Conservation (phyloP, 2,888 invertebrate species). For the Cryptosula pallasiana region DNA sequence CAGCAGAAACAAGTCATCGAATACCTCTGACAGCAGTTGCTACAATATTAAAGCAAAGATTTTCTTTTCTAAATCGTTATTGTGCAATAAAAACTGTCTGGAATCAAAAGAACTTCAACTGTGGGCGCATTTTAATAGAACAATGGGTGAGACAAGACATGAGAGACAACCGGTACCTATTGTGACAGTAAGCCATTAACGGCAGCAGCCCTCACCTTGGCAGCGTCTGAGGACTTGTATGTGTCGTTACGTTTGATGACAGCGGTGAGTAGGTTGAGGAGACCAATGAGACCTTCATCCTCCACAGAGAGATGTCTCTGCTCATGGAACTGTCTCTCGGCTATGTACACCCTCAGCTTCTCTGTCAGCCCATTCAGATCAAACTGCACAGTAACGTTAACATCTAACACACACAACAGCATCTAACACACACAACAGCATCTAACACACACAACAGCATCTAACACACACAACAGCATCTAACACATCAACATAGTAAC, state of each 20-base stretch:
- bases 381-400: not conserved
- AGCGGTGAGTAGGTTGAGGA: constrained; percentile 79
- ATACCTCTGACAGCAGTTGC: constrained; percentile 60
- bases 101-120: no score
- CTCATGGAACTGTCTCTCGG: constrained; percentile 75
- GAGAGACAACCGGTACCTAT: not conserved
- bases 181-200: constrained; percentile 1
- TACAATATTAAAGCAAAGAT: constrained; percentile 28
- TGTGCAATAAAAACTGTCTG: no score
- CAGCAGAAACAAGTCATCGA: constrained; percentile 81
- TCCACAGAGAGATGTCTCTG: constrained; percentile 73
- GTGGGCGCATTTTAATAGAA: no score
- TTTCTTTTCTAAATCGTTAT: no score
- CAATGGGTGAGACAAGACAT: no score
- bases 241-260: constrained; percentile 81
- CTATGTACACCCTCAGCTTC: constrained; percentile 64
- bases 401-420: not conserved
- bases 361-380: not conserved
- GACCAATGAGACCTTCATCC: constrained; percentile 83
- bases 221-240: constrained; percentile 75
- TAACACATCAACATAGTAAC: no score
- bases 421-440: not conserved
- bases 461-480: no score
- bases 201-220: constrained; percentile 54
- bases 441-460: no score